These are phyloP conservation scores for Dolichopus griseipennis DNA, from an alignment of 2,888 invertebrate genomes.

Conservation along the genomic window DNA sequence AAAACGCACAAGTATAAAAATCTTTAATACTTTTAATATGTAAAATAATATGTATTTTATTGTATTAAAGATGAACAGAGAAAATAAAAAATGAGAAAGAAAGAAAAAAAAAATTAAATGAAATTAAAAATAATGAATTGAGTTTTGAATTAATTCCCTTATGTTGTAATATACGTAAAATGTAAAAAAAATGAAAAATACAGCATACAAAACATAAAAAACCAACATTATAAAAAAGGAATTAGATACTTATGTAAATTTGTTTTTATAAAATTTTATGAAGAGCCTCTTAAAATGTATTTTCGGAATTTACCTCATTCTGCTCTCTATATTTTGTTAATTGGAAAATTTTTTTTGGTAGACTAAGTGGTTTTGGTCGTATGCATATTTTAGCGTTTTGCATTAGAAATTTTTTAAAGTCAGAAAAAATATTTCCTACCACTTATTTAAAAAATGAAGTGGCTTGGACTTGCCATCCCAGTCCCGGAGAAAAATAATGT, in stretches of 20 bases:
- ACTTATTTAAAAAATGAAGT: too few relatives aligned
- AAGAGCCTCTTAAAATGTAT: background rate
- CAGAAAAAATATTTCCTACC: too few relatives aligned
- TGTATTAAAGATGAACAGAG: background rate
- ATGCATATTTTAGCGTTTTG: too few relatives aligned
- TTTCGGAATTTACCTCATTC: background rate
- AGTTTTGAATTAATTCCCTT: slow-evolving; percentile 3
- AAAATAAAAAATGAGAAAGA: background rate
- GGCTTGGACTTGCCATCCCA: too few relatives aligned
- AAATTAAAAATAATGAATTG: slow-evolving; percentile 6
- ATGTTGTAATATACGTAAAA: background rate
- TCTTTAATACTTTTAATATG: background rate
- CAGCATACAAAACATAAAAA: background rate
- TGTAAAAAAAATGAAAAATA: too few relatives aligned
- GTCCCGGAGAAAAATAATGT: too few relatives aligned
- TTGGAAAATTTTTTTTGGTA: too few relatives aligned
- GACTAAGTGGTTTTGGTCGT: too few relatives aligned
- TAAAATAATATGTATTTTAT: background rate
- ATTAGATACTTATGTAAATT: slow-evolving; percentile 6
- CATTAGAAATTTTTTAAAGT: too few relatives aligned
- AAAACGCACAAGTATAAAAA: background rate
- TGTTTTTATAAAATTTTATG: background rate
- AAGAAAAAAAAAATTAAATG: background rate
- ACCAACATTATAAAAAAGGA: background rate
- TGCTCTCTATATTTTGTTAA: too few relatives aligned